Percentiles rank a stretch among this genome's conserved stretches.
Evolutionary conservation across 1,140 invertebrate species (phyloP).

Genomic region (Drosophila seguyi): DNA sequence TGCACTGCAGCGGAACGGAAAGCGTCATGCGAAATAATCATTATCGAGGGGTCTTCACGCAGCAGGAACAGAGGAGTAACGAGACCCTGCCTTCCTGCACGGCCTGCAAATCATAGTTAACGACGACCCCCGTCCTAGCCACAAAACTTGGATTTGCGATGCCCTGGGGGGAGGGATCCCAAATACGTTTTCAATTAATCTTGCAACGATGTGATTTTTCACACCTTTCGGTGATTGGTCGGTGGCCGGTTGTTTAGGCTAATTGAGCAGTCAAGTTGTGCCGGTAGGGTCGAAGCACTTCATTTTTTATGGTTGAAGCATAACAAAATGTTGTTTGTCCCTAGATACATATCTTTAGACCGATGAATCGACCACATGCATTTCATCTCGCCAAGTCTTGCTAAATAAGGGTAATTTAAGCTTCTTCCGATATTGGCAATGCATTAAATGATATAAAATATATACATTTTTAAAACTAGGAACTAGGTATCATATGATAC

Average conservation of each 20-base stretch:
- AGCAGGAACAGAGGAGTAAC: slow-evolving; percentile 42
- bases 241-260: slow-evolving; percentile 28
- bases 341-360: not conserved
- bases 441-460: too few species aligned
- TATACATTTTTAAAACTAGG: too few species aligned
- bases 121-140: slow-evolving; percentile 34
- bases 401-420: not conserved
- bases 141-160: not conserved
- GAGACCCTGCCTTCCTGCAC: slow-evolving; percentile 36
- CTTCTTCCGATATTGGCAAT: not conserved
- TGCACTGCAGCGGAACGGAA: slow-evolving; percentile 8
- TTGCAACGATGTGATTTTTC: slow-evolving; percentile 47
- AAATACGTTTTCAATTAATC: slow-evolving; percentile 73
- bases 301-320: slow-evolving; percentile 12
- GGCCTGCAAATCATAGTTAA: slow-evolving; percentile 75
- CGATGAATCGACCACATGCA: too few species aligned
- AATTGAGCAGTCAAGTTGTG: slow-evolving; percentile 69
- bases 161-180: not conserved
- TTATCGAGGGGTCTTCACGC: slow-evolving; percentile 46
- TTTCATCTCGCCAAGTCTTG: not conserved
- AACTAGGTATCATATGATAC: too few species aligned
- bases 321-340: not conserved
- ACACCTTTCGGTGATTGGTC: slow-evolving; percentile 49
- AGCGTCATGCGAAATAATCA: slow-evolving; percentile 77
- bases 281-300: slow-evolving; percentile 12